These are phyloP conservation scores for Clarias pachynema DNA, from an alignment of 2,797 vertebrate species.

Conservation along the genomic window DNA sequence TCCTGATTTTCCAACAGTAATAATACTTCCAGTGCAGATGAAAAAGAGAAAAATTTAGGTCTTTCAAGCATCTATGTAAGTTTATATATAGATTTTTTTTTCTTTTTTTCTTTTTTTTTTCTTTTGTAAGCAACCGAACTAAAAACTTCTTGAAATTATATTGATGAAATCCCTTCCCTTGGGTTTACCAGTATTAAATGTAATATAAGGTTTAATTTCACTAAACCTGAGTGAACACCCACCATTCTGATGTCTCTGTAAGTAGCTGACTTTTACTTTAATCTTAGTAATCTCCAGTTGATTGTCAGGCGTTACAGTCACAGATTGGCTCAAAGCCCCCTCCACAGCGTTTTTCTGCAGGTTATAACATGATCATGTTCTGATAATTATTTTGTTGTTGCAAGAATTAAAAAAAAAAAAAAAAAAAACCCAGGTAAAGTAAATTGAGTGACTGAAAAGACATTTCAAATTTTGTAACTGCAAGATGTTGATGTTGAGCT, in stretches of 20 bases:
- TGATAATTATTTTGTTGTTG: slow-evolving; percentile 20
- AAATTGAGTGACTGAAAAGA: background rate
- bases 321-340: slow-evolving; percentile 1
- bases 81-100: no score
- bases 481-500: background rate
- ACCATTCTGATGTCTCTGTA: slow-evolving; percentile 5
- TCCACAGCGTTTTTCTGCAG: background rate
- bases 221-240: background rate
- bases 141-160: background rate
- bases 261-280: background rate
- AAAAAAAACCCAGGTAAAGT: background rate
- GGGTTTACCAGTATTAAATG: background rate
- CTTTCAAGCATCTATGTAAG: background rate
- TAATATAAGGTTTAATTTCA: background rate
- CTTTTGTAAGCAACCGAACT: background rate
- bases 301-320: slow-evolving; percentile 2
- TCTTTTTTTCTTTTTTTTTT: no score
- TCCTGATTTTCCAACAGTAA: background rate
- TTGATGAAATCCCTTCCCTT: background rate
- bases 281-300: slow-evolving; percentile 10
- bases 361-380: background rate
- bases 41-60: background rate
- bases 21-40: background rate
- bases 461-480: background rate
- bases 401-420: background rate